Percentiles rank a stretch among this genome's conserved stretches.
Conservation (phyloP, 2,113 vertebrate genomes). For the Telmatochromis brachygnathus region DNA sequence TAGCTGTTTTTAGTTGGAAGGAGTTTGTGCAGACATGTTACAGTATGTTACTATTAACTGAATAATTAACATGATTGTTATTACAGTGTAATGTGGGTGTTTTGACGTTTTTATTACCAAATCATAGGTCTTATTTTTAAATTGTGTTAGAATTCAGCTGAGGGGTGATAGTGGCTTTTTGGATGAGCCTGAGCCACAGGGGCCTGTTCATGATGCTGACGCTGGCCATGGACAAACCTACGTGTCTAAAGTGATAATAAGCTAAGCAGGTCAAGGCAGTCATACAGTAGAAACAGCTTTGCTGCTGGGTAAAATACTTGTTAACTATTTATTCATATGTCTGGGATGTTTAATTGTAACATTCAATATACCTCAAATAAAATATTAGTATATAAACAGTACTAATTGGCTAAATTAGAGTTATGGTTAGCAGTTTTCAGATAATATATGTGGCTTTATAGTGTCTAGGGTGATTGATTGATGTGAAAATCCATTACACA, state of each 20-base stretch:
- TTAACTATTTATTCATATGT: background rate
- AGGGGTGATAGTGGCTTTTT: background rate
- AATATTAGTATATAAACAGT: background rate
- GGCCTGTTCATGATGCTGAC: background rate
- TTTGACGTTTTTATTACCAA: background rate
- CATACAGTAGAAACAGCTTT: background rate
- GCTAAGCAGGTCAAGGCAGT: background rate
- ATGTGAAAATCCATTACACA: background rate
- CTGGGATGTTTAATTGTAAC: background rate
- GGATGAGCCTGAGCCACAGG: rapidly evolving
- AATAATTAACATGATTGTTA: background rate
- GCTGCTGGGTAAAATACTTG: background rate
- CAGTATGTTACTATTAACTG: background rate
- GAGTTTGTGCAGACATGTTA: background rate
- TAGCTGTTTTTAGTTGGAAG: background rate
- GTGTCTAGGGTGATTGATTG: background rate
- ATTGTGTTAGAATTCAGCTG: background rate
- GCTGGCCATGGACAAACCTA: background rate
- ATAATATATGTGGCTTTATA: background rate
- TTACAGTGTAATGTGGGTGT: background rate
- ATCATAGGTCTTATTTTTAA: background rate
- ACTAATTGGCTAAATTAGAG: background rate
- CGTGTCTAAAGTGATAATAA: background rate
- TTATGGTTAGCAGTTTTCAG: background rate
- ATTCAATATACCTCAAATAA: background rate